Percentiles rank a stretch among this genome's conserved stretches.
Conservation (phyloP, 1,140 invertebrate species). For the Aplysia californica region DNA sequence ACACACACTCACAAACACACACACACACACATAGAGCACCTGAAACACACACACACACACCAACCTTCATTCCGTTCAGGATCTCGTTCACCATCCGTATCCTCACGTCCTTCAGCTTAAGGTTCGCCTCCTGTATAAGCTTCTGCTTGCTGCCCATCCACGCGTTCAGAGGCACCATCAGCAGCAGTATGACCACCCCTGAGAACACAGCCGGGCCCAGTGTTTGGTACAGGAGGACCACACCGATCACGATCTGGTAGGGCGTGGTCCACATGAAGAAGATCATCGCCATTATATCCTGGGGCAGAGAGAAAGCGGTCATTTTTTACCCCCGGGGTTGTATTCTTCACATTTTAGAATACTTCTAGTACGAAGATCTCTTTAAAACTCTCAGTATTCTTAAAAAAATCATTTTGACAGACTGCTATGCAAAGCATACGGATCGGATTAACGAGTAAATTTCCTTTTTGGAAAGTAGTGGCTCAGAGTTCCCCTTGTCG, state of each 20-base stretch:
- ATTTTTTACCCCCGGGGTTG: too few species aligned
- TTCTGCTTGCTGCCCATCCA: constrained; percentile 82
- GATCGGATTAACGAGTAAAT: not conserved
- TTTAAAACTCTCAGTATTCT: too few species aligned
- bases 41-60: too few species aligned
- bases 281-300: constrained; percentile 75
- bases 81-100: constrained; percentile 65
- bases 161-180: constrained; percentile 77
- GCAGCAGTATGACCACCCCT: constrained; percentile 56
- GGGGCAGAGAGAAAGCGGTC: constrained; percentile 35
- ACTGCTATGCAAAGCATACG: too few species aligned
- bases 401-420: too few species aligned
- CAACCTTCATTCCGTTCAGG: constrained; percentile 71
- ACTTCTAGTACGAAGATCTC: too few species aligned
- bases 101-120: constrained; percentile 72
- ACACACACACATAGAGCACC: too few species aligned
- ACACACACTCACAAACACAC: not conserved
- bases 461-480: too few species aligned
- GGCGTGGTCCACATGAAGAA: constrained; percentile 98
- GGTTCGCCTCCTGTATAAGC: constrained; percentile 68
- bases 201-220: constrained; percentile 45
- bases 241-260: constrained; percentile 73
- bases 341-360: too few species aligned
- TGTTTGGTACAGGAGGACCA: constrained; percentile 69
- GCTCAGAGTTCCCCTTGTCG: too few species aligned